phyloP scores from a whole-genome alignment of 2,797 vertebrate species.

The Mormyrus proboscirostris region DNA sequence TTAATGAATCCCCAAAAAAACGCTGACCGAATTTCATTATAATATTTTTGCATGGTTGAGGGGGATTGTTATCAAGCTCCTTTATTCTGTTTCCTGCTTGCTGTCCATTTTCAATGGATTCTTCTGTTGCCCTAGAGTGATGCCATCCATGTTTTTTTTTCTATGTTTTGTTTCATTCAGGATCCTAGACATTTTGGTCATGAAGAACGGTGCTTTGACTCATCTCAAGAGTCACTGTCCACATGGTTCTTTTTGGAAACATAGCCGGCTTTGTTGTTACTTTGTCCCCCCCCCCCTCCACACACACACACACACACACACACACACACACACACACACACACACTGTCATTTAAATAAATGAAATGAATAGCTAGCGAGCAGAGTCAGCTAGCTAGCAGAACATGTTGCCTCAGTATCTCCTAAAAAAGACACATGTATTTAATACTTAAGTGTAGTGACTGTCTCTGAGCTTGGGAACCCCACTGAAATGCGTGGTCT shows the following conservation, averaged over 20 bases:
- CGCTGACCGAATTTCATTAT: conserved; percentile 19
- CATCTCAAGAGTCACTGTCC: not conserved
- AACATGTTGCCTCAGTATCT: not conserved
- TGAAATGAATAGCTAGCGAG: not conserved
- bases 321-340: not conserved
- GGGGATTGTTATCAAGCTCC: not conserved
- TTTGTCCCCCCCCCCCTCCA: not conserved
- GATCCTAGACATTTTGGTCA: not conserved
- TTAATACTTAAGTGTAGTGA: not conserved
- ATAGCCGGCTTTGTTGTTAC: not conserved
- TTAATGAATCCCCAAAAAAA: conserved; percentile 28
- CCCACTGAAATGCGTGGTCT: not conserved
- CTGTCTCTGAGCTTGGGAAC: not conserved
- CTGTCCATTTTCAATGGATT: not conserved
- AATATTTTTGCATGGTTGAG: not conserved
- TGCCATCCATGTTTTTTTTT: not conserved
- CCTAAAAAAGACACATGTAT: not conserved
- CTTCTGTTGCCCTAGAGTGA: not conserved
- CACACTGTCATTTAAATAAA: not conserved
- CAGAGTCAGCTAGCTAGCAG: not conserved
- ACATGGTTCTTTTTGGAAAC: not conserved
- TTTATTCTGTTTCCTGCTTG: not conserved
- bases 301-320: too few species aligned
- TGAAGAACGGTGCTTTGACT: not conserved
- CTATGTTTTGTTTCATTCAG: not conserved